Evolutionary conservation across 1,140 invertebrate genomes (phyloP), one percentile per base, ranked within the genome.

Genomic region (Ephestia elutella): DNA sequence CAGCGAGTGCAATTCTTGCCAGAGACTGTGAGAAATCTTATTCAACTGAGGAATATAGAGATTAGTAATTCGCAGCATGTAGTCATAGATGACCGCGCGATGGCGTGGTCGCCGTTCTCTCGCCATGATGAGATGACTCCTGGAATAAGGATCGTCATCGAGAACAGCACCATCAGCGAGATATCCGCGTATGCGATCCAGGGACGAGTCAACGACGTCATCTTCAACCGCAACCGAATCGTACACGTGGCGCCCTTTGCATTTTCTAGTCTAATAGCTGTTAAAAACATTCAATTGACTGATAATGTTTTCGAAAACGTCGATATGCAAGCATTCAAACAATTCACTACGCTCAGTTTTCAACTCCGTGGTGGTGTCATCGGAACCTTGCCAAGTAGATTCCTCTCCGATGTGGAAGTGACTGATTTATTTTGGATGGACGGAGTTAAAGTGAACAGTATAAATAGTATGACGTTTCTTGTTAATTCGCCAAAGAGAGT

Each of bases 281-380:
- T 87, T n/a, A 84, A 87, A 64, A 89, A 77, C 20, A 83, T 93
- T 51, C 83, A 90, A 64, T 74, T 93, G 25, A 72, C 59, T 13
- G 89, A 93, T 66, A 91, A 91, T 56, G 71, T 66, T 0, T 83
- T 94, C 17, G 89, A 90, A 20, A 89, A 83, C 8, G 89, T 95
- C 15, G 92, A 94, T 65, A 90, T 91, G 20, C 93, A 95, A 75
- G 92, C 93, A 1, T 95, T 96, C 68, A 95, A 95, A 60, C 94
- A 95, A 78, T 95, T 96, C 72, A 90, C 91, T 25, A 91, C 93
- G 0, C 87, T 90, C 28, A 91, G 91, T 62, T 87, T 95, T 65
- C 80, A 91, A 28, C 86, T 95, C 25, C 88, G 89, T 0, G 90
- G 90, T 0, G 89, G 82, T 13, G 54, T 17, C 2, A 66, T 82